Evolutionary conservation across 2,797 vertebrate genomes (phyloP).

Genomic region (Sebastes matsubarae): DNA sequence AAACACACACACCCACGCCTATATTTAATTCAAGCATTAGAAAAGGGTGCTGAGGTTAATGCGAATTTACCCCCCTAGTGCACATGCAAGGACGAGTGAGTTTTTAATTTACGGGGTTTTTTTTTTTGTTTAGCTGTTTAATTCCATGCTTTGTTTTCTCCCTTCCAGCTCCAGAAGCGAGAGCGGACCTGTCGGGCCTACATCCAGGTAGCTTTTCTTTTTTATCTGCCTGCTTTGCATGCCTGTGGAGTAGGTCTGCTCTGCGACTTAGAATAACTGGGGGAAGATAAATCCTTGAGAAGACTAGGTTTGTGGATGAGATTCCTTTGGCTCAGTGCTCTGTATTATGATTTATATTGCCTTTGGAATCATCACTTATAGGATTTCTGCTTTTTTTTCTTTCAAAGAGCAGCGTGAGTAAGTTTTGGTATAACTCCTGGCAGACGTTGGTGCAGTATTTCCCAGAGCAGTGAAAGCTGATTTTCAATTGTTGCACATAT

Average conservation of each 20-base stretch:
- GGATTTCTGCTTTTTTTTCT: conserved; percentile 37
- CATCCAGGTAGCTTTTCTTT: conserved; percentile 87
- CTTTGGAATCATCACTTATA: conserved; percentile 63
- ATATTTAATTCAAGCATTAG: conserved; percentile 34
- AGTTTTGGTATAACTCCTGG: conserved; percentile 53
- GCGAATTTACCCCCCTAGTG: conserved; percentile 27
- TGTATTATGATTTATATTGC: conserved; percentile 69
- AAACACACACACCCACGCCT: conserved; percentile 5
- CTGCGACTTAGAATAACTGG: conserved; percentile 61
- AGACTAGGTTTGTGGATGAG: conserved; percentile 60
- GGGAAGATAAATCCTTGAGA: conserved; percentile 64
- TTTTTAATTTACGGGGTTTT: conserved; percentile 31
- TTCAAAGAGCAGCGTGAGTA: conserved; percentile 47
- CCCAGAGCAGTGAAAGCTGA: conserved; percentile 34
- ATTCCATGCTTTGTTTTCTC: conserved; percentile 62
- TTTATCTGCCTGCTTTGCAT: conserved; percentile 67
- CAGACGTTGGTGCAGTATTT: conserved; percentile 48
- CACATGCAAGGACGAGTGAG: conserved; percentile 32
- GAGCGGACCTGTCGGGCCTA: conserved; percentile 93
- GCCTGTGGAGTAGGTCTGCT: conserved; percentile 47
- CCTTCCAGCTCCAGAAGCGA: conserved; percentile 90
- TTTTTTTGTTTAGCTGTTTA: conserved; percentile 45
- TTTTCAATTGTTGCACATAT: conserved; percentile 20
- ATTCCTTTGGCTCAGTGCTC: conserved; percentile 62
- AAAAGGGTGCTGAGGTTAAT: conserved; percentile 35